Evolutionary conservation across 2,888 invertebrate species (phyloP).

Genomic region (Sturmia bella): DNA sequence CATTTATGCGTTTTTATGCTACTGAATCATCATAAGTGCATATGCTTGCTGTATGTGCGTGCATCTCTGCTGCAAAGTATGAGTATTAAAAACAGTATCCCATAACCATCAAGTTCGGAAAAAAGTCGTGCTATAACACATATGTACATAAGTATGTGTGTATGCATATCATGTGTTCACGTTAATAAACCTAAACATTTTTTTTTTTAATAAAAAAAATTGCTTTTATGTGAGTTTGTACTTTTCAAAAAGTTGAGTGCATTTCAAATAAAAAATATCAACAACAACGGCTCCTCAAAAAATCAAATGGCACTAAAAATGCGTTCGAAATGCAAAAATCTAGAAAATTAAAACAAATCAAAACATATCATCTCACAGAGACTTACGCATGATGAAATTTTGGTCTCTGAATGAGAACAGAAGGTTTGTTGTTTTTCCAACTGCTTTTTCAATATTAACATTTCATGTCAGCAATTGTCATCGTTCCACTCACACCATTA

Average conservation of each 20-base stretch:
- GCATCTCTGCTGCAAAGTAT: conserved; percentile 15
- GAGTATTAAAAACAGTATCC: conserved; percentile 29
- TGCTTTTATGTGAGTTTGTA: conserved; percentile 69
- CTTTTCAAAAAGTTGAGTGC: conserved; percentile 81
- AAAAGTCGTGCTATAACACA: conserved; percentile 19
- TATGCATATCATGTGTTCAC: too few relatives aligned
- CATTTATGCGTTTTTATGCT: conserved; percentile 31
- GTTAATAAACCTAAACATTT: conserved; percentile 47
- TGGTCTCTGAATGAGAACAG: conserved; percentile 77
- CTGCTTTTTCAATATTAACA: conserved; percentile 29
- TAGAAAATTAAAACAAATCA: conserved; percentile 81
- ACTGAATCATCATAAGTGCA: conserved; percentile 51
- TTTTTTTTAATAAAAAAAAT: neutral
- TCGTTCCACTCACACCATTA: neutral
- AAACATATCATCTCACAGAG: conserved; percentile 72
- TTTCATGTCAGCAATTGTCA: conserved; percentile 1
- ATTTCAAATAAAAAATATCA: conserved; percentile 80
- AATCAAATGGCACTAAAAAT: conserved; percentile 65
- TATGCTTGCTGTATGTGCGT: conserved; percentile 54
- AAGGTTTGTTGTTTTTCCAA: conserved; percentile 54
- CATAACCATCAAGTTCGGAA: conserved; percentile 56
- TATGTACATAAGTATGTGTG: too few relatives aligned
- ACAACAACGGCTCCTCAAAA: conserved; percentile 34
- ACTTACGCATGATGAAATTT: conserved; percentile 80
- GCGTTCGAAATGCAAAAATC: conserved; percentile 73